Percentiles rank a stretch among this genome's conserved stretches.
Evolutionary conservation across 2,888 invertebrate genomes (phyloP).

Genomic region (Salticus scenicus): DNA sequence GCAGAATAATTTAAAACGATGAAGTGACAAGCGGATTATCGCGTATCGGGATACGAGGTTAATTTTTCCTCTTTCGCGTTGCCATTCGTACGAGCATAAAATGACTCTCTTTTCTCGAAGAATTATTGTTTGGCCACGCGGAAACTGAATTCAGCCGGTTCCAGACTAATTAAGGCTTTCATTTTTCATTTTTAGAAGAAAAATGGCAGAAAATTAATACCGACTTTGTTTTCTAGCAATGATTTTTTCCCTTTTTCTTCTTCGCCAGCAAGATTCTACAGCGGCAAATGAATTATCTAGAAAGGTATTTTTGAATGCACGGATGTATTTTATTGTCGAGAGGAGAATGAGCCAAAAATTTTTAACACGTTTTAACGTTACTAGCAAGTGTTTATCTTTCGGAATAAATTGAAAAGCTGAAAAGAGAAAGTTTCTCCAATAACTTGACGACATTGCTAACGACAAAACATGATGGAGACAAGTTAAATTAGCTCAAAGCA

Average conservation of each 20-base stretch:
- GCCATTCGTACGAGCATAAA: conserved; percentile 4
- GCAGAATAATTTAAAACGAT: conserved; percentile 35
- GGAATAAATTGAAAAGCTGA: too few species aligned
- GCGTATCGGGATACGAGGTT: conserved; percentile 29
- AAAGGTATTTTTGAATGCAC: not conserved
- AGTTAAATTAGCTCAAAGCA: too few species aligned
- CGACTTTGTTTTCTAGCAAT: not conserved
- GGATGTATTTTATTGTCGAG: not conserved
- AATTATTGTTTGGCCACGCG: not conserved
- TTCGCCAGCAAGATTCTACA: not conserved
- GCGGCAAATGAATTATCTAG: not conserved
- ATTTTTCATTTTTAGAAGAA: conserved; percentile 17
- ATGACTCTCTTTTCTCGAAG: conserved; percentile 5
- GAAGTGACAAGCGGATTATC: conserved; percentile 51
- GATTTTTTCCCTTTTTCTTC: not conserved
- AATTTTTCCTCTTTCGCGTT: conserved; percentile 22
- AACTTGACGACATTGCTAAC: not conserved
- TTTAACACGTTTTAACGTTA: too few species aligned
- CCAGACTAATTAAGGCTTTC: conserved; percentile 14
- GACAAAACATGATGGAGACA: not conserved
- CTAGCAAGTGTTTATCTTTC: too few species aligned
- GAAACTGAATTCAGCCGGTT: conserved; percentile 11
- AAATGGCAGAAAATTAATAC: conserved; percentile 14
- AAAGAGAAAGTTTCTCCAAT: not conserved
- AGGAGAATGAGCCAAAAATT: not conserved